A percentile compares a stretch with the other conserved stretches of the same genome.
phyloP scores from a whole-genome alignment of 2,113 vertebrate species.

The sheep (Ovis aries) region ARS-UI_Ramb_v3.0 NC_056056.1:189514501-189515000 shows the following conservation, averaged over 20 bases:
- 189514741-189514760: background rate
- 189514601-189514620: background rate
- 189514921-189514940: background rate
- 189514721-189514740: background rate
- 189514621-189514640: no score
- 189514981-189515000: background rate
- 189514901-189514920: background rate
- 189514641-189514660: background rate
- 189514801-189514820: background rate
- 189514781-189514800: background rate
- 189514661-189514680: background rate
- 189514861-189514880: background rate
- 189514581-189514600: background rate
- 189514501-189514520: background rate
- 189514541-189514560: background rate
- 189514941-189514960: background rate
- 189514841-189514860: background rate
- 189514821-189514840: background rate
- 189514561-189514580: background rate
- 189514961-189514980: background rate
- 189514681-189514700: background rate
- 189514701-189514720: background rate
- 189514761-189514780: background rate
- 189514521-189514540: background rate
- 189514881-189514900: background rate